Evolutionary conservation across 2,888 invertebrate species (phyloP).

Genomic region (Agrotis exclamationis): DNA sequence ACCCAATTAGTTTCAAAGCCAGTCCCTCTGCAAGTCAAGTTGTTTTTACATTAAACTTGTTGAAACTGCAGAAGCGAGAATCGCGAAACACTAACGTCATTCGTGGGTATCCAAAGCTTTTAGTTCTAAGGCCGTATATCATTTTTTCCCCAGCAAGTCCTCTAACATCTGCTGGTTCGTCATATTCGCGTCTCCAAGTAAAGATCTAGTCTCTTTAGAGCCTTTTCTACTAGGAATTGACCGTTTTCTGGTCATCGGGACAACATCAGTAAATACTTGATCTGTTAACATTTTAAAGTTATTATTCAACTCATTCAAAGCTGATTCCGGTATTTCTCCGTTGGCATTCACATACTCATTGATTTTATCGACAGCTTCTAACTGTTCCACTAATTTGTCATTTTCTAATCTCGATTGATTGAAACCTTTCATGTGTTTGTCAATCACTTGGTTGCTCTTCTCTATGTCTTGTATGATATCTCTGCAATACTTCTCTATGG

Average conservation of each 20-base stretch:
- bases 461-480: constrained; percentile 87
- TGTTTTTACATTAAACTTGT: constrained; percentile 49
- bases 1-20: constrained; percentile 40
- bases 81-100: constrained; percentile 16
- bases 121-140: constrained; percentile 71
- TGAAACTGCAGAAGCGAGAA: constrained; percentile 20
- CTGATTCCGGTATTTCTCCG: constrained; percentile 78
- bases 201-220: constrained; percentile 73
- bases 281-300: constrained; percentile 85
- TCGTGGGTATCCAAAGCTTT: constrained; percentile 26
- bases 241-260: constrained; percentile 76
- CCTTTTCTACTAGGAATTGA: constrained; percentile 78
- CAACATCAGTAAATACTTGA: constrained; percentile 75
- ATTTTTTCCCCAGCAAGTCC: constrained; percentile 87
- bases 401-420: constrained; percentile 85
- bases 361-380: constrained; percentile 89
- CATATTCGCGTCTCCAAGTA: constrained; percentile 83
- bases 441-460: constrained; percentile 86
- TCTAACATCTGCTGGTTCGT: constrained; percentile 86
- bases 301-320: constrained; percentile 83
- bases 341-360: constrained; percentile 85
- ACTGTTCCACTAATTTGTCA: constrained; percentile 86
- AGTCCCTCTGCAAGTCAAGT: constrained; percentile 25
- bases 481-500: constrained; percentile 85
- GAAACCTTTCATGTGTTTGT: constrained; percentile 88